Percentiles rank a stretch among this genome's conserved stretches.
Evolutionary conservation across 2,888 invertebrate species (phyloP).

Genomic region (Polydrusus cervinus): DNA sequence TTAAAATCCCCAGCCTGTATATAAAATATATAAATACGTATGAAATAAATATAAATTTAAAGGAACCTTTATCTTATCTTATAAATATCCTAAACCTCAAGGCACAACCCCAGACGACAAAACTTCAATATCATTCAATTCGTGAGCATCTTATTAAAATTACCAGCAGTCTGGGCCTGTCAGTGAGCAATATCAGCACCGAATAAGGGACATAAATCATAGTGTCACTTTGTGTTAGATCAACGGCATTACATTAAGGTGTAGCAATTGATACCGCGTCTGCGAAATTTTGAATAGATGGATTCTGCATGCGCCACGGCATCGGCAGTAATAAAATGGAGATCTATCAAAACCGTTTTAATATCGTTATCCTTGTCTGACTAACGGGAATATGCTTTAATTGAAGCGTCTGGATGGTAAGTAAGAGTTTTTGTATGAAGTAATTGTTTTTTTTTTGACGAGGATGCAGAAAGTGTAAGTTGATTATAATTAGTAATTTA

Average conservation of each 20-base stretch:
- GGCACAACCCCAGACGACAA: background rate
- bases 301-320: conserved; percentile 45
- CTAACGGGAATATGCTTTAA: conserved; percentile 41
- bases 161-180: conserved; percentile 28
- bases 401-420: conserved; percentile 28
- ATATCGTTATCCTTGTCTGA: conserved; percentile 46
- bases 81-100: no score
- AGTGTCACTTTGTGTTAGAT: conserved; percentile 60
- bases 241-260: conserved; percentile 61
- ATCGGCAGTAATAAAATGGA: conserved; percentile 47
- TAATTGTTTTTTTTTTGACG: conserved; percentile 22
- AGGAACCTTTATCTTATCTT: no score
- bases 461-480: background rate
- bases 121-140: conserved; percentile 32
- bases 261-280: conserved; percentile 61
- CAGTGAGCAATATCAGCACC: conserved; percentile 53
- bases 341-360: conserved; percentile 49
- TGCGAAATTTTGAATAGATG: conserved; percentile 54
- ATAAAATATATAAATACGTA: no score
- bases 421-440: background rate
- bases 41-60: no score
- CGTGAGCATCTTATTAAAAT: conserved; percentile 31
- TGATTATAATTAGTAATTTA: background rate
- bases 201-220: conserved; percentile 63
- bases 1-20: no score